A percentile compares a stretch with the other conserved stretches of the same genome.
Evolutionary conservation across 1,140 invertebrate genomes (phyloP).

Genomic region (Megalonaias nervosa): DNA sequence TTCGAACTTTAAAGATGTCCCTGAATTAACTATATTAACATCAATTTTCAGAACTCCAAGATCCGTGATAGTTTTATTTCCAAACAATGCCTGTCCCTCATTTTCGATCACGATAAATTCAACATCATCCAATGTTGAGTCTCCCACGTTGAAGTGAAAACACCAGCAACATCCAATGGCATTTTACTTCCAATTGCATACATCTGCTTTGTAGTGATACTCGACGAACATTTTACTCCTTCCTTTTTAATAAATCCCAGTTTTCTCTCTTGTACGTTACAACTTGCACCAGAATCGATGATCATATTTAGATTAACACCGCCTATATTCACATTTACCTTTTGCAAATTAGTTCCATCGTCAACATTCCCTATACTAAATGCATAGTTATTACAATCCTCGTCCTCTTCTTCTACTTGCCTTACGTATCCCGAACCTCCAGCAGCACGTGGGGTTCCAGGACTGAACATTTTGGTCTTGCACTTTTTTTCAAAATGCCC

Average conservation of each 20-base stretch:
- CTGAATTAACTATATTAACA: neutral
- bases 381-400: no score
- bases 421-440: no score
- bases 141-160: neutral
- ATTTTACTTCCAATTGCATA: no score
- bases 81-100: neutral
- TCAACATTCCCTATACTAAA: neutral
- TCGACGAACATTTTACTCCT: conserved; percentile 1
- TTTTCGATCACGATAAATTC: conserved; percentile 13
- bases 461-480: no score
- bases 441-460: no score
- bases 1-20: neutral
- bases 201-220: no score
- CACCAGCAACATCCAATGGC: neutral
- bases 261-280: conserved; percentile 26
- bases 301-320: neutral
- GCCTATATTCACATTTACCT: neutral
- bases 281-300: conserved; percentile 29
- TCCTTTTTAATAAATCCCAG: conserved; percentile 1
- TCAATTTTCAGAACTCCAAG: conserved; percentile 11
- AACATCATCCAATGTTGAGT: neutral
- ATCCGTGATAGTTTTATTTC: conserved; percentile 7
- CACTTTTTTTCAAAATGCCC: no score
- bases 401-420: no score
- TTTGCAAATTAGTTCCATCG: neutral